Evolutionary conservation across 2,113 vertebrate species (phyloP), one percentile per base, ranked within the genome.

Genomic region (Crypturellus undulatus): DNA sequence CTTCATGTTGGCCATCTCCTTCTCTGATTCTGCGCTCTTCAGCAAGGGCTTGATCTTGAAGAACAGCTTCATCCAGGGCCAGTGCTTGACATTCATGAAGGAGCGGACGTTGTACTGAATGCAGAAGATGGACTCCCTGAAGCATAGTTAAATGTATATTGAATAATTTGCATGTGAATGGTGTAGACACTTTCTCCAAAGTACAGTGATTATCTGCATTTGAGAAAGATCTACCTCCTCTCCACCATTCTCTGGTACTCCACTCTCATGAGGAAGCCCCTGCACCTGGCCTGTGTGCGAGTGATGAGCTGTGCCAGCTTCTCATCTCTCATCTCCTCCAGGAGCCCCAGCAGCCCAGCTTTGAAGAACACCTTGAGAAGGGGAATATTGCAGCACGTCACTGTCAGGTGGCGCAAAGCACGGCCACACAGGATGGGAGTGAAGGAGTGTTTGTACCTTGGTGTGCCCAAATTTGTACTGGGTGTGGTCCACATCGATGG

Each of bases 291-390:
- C 62, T 99, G 99, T 43, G 99, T 99, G 96, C 99, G 98, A 69
- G 99, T 99, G 87, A 99, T 99, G 93, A 99, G 97, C 85, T 97
- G 84, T 63, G 98, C 98, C 84, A 99, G 93, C 90, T 99, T 99
- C 7, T 99, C 99, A 96, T 99, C 97, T 83, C 99, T 97, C 99
- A 99, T 98, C 97, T 99, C 99, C 86, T 99, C 99, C 77, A 99
- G 97, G 7, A 95, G 87, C 49, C 99, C 99, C 95, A 99, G 86
- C 65, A 99, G 97, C 36, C 99, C 99, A 92, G 99, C 99, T 98
- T 99, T 99, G 97, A 99, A 99, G 97, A 99, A 99, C 90, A 99
- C 98, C 99, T 99, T 42, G 68, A 83, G 49, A 79, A 77, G 79
- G 22, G 0, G 11, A 86, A 89, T 19, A 25, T 94, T 81, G 77